Evolutionary conservation across 2,113 vertebrate genomes (phyloP).

Genomic region (Taxidea taxus): DNA sequence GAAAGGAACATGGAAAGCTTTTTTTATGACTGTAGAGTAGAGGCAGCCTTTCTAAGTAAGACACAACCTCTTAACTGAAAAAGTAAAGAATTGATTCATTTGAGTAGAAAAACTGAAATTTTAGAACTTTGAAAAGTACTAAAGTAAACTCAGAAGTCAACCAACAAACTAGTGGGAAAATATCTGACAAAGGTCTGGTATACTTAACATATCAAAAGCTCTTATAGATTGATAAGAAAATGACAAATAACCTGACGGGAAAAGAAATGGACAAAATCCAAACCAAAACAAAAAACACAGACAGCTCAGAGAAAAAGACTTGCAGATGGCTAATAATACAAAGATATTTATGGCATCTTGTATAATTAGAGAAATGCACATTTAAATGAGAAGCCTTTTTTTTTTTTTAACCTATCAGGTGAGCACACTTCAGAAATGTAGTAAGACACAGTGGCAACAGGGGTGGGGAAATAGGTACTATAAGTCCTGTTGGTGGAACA

Average conservation of each 20-base stretch:
- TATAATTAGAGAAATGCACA: background rate
- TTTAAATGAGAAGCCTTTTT: background rate
- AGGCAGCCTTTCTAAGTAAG: constrained; percentile 56
- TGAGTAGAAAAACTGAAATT: constrained; percentile 44
- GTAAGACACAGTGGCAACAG: accelerated
- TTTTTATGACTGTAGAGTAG: background rate
- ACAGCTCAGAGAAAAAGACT: background rate
- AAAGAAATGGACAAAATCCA: background rate
- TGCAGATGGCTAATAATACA: background rate
- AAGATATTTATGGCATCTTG: background rate
- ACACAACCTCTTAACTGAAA: background rate
- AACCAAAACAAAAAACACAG: background rate
- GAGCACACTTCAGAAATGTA: background rate
- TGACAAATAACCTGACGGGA: background rate
- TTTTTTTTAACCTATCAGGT: background rate
- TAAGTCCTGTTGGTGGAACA: background rate
- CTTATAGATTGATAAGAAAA: constrained; percentile 1
- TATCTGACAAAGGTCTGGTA: background rate
- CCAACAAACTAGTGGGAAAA: background rate
- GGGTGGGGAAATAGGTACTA: background rate
- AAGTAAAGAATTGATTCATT: constrained; percentile 31
- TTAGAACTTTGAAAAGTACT: background rate
- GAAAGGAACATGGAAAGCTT: constrained; percentile 38
- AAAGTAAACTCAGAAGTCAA: constrained; percentile 40
- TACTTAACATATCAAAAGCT: constrained; percentile 9